Evolutionary conservation across 2,113 vertebrate genomes (phyloP).

Genomic region (Sebastes schlegelii): DNA sequence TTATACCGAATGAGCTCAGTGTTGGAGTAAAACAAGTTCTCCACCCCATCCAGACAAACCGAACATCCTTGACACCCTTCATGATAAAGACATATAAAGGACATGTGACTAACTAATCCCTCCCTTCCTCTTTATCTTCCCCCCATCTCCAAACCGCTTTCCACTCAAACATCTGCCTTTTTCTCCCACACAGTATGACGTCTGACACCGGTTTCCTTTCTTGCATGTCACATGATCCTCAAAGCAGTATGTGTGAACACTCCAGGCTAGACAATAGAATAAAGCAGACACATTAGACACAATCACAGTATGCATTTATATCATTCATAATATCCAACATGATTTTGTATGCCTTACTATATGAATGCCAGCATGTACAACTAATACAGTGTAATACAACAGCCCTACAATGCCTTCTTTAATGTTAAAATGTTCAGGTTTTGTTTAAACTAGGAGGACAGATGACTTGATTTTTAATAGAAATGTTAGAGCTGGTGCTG

Average conservation of each 20-base stretch:
- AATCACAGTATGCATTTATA: not conserved
- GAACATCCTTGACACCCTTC: not conserved
- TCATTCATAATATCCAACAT: not conserved
- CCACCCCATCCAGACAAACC: conserved; percentile 10
- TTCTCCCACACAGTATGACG: conserved; percentile 51
- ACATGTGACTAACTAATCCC: conserved; percentile 53
- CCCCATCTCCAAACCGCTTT: conserved; percentile 40
- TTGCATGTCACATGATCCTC: conserved; percentile 49
- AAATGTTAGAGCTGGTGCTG: not conserved
- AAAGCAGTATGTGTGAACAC: not conserved
- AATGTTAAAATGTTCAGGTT: not conserved
- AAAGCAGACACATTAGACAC: not conserved
- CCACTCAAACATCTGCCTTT: conserved; percentile 45
- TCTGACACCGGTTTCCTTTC: conserved; percentile 61
- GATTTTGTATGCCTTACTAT: not conserved
- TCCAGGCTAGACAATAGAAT: not conserved
- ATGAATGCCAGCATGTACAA: not conserved
- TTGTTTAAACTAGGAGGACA: not conserved
- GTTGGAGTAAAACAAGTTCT: not conserved
- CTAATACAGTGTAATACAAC: not conserved
- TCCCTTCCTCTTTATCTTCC: conserved; percentile 50
- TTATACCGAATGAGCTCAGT: not conserved
- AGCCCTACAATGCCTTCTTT: not conserved
- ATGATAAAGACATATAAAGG: not conserved
- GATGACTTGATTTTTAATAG: not conserved